Evolutionary conservation across 2,888 invertebrate genomes (phyloP).

Genomic region (Lasiommata megera): DNA sequence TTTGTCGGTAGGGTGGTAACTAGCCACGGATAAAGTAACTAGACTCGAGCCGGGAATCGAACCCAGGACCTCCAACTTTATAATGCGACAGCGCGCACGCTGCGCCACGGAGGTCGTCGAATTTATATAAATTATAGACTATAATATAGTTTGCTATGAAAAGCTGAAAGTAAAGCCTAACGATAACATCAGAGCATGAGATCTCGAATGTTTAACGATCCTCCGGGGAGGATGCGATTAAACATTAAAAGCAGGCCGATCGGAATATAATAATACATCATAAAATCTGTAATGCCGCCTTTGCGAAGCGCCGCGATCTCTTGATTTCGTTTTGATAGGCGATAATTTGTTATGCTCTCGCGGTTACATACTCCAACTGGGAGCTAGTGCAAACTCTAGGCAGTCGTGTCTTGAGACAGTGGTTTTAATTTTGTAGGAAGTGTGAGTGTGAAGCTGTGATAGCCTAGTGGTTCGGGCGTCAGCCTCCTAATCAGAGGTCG

Average conservation of each 20-base stretch:
- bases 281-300: constrained; percentile 38
- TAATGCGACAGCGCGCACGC: too few species aligned
- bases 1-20: neutral
- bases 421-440: neutral
- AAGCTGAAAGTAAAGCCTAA: constrained; percentile 11
- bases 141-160: constrained; percentile 6
- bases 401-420: neutral
- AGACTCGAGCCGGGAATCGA: too few species aligned
- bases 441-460: too few species aligned
- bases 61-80: too few species aligned
- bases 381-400: neutral
- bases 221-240: constrained; percentile 19
- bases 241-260: constrained; percentile 32
- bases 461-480: too few species aligned
- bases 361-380: constrained; percentile 10
- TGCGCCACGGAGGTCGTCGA: too few species aligned
- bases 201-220: constrained; percentile 8
- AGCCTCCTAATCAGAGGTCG: too few species aligned
- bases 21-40: too few species aligned
- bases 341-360: constrained; percentile 62
- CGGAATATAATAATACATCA: constrained; percentile 32
- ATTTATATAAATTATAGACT: too few species aligned
- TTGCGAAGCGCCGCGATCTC: constrained; percentile 40
- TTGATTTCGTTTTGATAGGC: constrained; percentile 73
- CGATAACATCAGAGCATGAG: neutral